Base-by-base conservation (phyloP, 1,140 invertebrate genomes). In the Saccostrea cuccullata region DNA sequence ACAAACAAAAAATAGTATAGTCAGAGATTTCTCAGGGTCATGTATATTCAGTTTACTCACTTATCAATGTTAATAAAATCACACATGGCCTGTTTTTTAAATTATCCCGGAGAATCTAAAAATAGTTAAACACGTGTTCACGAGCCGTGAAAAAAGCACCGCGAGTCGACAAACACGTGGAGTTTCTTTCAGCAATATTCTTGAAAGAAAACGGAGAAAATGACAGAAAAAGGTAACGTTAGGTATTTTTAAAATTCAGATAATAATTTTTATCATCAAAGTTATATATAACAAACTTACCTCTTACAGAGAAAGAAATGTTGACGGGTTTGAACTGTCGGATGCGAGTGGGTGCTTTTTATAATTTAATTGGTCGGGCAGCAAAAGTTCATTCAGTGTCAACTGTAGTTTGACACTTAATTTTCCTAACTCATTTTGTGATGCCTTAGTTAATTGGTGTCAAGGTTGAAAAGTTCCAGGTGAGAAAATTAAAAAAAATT, bases 61-160 rank as follows among this genome's bases (percentile, higher is more conserved):
- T 47, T 6, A 9, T 47, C 9, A 9, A 47, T 8, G 47, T 47
- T 47, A 9, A 47, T 47, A 47, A 47, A 47, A 47, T 47, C 47
- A 47, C 47, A 47, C 47, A 47, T 47, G 47, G 47, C 47, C 47
- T 47, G 47, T 47, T 6, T 47, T 36, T 47, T 47, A 47, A 47
- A 47, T 26, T 73, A 30, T 77, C 70, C 70, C 15, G 30, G 15
- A 15, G 26, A 77, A 77, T 77, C 70, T 26, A 77, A 77, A 77
- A 77, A 73, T 73, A 23, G 67, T 23, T 77, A 77, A 77, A 77
- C 70, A 77, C 70, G 70, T 77, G 70, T 77, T 77, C 70, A 77
- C 30, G 11, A 36, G 26, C 70, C 23, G 70, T 47, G 11, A 36
- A 36, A 77, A 77, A 77, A 77, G 26, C 15, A 9, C 70, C 70